These are phyloP conservation scores for Germaria angustata DNA, from an alignment of 2,888 invertebrate species.

Conservation along the genomic window DNA sequence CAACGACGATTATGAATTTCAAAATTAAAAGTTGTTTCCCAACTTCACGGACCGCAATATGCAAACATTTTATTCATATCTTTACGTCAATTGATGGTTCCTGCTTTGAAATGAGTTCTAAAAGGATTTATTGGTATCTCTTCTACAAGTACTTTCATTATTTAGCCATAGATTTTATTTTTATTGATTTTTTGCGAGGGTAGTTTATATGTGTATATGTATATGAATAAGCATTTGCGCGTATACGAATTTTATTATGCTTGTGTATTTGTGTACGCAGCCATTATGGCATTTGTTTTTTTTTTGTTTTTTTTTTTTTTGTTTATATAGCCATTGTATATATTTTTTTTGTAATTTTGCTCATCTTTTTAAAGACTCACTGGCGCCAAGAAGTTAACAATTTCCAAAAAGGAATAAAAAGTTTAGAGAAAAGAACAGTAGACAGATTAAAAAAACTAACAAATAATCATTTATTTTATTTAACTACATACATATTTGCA, in stretches of 20 bases:
- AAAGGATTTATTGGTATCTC: neutral
- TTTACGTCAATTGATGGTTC: too few species aligned
- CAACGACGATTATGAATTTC: too few species aligned
- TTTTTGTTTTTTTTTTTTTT: conserved; percentile 9
- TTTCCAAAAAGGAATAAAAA: neutral
- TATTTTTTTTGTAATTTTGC: neutral
- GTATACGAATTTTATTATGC: conserved; percentile 2
- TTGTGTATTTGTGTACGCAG: conserved; percentile 57
- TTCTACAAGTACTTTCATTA: neutral
- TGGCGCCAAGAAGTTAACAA: conserved; percentile 50
- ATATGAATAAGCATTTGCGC: neutral
- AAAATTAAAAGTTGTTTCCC: too few species aligned
- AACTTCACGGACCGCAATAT: too few species aligned
- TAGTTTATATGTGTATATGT: neutral
- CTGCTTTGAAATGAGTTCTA: too few species aligned
- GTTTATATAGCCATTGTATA: too few species aligned
- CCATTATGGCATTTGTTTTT: conserved; percentile 55
- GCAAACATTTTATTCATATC: too few species aligned
- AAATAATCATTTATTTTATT: conserved; percentile 16
- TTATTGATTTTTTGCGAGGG: neutral
- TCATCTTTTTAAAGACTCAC: conserved; percentile 59
- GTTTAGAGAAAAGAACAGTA: neutral
- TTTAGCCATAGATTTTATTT: neutral
- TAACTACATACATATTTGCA: neutral
- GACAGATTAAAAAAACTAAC: neutral